Conservation (phyloP, 2,113 vertebrate genomes). For the Amphilophus citrinellus region DNA sequence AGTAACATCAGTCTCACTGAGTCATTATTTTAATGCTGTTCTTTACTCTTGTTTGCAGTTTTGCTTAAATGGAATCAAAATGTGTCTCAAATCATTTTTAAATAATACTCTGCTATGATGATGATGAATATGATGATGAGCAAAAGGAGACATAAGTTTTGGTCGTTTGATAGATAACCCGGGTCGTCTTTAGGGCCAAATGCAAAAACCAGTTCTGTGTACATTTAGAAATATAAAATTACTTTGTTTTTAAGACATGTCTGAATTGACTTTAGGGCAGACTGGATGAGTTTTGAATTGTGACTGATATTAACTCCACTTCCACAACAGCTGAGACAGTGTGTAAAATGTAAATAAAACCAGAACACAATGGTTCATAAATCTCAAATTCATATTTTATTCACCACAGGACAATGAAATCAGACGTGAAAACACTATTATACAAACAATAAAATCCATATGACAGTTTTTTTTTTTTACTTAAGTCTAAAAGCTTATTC, state of each 20-base stretch:
- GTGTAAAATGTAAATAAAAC: background rate
- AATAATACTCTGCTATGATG: background rate
- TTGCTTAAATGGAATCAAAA: background rate
- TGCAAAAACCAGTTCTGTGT: too few species aligned
- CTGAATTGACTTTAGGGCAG: too few species aligned
- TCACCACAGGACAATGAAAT: background rate
- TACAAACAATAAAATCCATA: background rate
- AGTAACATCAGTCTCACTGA: too few species aligned
- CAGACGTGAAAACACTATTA: background rate
- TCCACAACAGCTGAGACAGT: too few species aligned
- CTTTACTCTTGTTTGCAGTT: background rate
- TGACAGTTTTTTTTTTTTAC: background rate
- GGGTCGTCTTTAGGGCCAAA: background rate
- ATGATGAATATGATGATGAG: too few species aligned
- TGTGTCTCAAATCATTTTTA: background rate
- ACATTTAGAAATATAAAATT: too few species aligned
- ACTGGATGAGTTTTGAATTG: too few species aligned
- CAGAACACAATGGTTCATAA: background rate
- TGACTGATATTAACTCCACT: too few species aligned
- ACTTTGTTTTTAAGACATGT: too few species aligned
- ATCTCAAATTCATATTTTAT: too few species aligned
- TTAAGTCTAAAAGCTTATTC: background rate
- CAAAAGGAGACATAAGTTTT: background rate
- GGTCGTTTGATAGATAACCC: background rate
- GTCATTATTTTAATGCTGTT: background rate